Percentiles rank a stretch among this genome's conserved stretches.
Conservation (phyloP, 2,797 vertebrate species). For the Sebastes flavidus region DNA sequence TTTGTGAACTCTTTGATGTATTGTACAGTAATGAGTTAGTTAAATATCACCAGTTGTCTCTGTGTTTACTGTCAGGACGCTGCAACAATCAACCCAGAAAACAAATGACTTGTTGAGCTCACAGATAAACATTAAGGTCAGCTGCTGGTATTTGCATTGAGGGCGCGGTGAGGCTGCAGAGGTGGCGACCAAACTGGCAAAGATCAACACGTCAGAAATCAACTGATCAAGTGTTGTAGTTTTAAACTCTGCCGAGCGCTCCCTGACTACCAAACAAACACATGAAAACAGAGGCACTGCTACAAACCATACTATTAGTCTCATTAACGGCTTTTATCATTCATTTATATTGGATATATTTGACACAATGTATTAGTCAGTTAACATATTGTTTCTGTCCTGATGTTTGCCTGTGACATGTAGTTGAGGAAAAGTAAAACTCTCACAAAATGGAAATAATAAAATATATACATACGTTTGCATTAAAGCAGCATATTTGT, state of each 20-base stretch:
- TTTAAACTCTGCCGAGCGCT: not conserved
- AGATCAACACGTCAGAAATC: not conserved
- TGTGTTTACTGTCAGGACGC: not conserved
- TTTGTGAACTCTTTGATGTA: not conserved
- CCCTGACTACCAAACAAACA: not conserved
- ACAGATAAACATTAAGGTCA: not conserved
- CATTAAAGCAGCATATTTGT: too few relatives aligned
- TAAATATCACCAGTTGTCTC: not conserved
- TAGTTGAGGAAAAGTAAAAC: too few relatives aligned
- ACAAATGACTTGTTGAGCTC: not conserved
- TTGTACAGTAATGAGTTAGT: not conserved
- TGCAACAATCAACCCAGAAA: not conserved
- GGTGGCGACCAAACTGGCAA: not conserved
- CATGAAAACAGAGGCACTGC: not conserved
- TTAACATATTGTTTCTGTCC: not conserved
- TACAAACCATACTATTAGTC: not conserved
- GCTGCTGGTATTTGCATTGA: slow-evolving; percentile 2
- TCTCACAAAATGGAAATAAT: too few relatives aligned
- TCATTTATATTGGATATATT: not conserved
- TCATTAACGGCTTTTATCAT: not conserved
- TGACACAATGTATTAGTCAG: too few relatives aligned
- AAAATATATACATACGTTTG: too few relatives aligned
- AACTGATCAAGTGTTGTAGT: not conserved
- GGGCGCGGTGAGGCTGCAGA: not conserved
- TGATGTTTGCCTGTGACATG: not conserved